Base-by-base conservation (phyloP, 2,113 vertebrate genomes). In the Hylia prasina region DNA sequence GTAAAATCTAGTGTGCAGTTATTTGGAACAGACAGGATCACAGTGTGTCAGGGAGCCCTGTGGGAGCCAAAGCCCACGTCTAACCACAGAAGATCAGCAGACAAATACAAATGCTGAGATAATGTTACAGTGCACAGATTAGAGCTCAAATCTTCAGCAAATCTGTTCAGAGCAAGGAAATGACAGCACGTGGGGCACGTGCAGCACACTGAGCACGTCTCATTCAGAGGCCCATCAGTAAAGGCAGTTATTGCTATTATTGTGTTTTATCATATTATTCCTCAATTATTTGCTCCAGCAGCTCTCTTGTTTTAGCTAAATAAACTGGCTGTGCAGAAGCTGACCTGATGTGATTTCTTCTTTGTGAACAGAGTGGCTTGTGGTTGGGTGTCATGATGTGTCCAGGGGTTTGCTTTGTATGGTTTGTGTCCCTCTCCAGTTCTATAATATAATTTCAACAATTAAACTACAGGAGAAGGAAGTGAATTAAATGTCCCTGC, bases 81-180 rank as follows among this genome's bases (percentile, higher is more conserved):
- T 69, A 48, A 68, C 78, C 60, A 25, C 82, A 82, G 84, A 65
- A 94, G 70, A 94, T 91, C 73, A 73, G 89, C 77, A 35, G 77
- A 64, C 45, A 72, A 78, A 77, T 40, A 82, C 40, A 64, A 93
- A 66, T 0, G 24, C 75, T 82, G 77, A 94, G 87, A 73, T 97
- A 87, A 95, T 30, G 54, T 91, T 92, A 70, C 54, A 31, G 69
- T 47, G 84, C 65, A 58, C 72, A 82, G 95, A 94, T 93, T 93
- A 87, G 50, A 37, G 47, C 84, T 91, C 61, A 95, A 85, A 87
- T 82, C 81, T 96, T 92, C 83, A 87, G 60, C 65, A 79, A 87
- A 94, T 92, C 91, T 87, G 50, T 82, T 87, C 71, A 48, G 73
- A 96, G 91, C 48, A 76, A 87, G 73, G 66, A 94, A 87, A 87